These are phyloP conservation scores for Polyommatus icarus DNA, from an alignment of 2,888 invertebrate species.

Conservation along the genomic window DNA sequence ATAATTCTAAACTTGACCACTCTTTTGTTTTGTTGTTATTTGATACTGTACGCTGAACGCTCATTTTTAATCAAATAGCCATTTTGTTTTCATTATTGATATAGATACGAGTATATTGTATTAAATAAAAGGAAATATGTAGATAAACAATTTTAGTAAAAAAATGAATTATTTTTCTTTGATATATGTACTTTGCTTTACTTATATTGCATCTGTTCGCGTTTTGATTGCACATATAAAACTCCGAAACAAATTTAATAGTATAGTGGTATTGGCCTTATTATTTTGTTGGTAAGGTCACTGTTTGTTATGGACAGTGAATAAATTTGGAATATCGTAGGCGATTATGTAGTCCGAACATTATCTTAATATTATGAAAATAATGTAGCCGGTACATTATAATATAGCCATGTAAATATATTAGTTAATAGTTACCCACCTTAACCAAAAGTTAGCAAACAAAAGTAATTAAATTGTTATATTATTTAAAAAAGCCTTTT, in stretches of 20 bases:
- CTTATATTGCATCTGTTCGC: neutral
- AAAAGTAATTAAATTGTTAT: too few relatives aligned
- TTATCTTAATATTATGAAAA: slow-evolving; percentile 8
- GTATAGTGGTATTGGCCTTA: slow-evolving; percentile 13
- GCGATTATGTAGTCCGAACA: slow-evolving; percentile 4
- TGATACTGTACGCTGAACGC: slow-evolving; percentile 14
- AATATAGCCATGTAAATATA: neutral
- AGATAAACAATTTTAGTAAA: neutral
- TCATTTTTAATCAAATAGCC: slow-evolving; percentile 34
- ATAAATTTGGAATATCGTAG: neutral
- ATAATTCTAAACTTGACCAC: too few relatives aligned
- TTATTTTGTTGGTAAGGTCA: slow-evolving; percentile 24
- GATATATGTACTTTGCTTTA: neutral
- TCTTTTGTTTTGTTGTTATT: neutral
- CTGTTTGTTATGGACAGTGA: slow-evolving; percentile 11
- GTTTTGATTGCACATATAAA: neutral
- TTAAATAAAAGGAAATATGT: neutral
- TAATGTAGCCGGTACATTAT: neutral
- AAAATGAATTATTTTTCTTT: neutral
- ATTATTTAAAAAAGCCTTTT: too few relatives aligned
- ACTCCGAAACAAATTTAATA: neutral
- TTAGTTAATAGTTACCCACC: too few relatives aligned
- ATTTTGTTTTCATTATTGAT: neutral
- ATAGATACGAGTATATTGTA: too few relatives aligned
- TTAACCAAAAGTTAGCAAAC: neutral